Conservation (phyloP, 2,113 vertebrate genomes). For the Heterotis niloticus region DNA sequence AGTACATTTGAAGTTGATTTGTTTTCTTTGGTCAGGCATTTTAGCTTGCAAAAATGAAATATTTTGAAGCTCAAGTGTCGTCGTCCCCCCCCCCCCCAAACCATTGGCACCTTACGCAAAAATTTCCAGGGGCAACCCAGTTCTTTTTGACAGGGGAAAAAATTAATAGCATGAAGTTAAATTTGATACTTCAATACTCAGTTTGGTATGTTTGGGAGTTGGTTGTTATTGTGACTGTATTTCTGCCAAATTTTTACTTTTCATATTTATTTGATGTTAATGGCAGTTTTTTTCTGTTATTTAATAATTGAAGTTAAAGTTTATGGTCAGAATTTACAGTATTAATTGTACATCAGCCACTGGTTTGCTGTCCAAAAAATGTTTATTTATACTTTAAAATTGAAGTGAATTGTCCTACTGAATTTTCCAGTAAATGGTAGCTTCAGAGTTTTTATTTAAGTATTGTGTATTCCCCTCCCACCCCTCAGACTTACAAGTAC, state of each 20-base stretch:
- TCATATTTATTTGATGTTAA: not conserved
- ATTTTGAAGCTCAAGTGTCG: too few species aligned
- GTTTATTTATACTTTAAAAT: constrained; percentile 33
- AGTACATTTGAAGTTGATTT: too few species aligned
- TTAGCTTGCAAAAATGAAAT: too few species aligned
- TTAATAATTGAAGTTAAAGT: constrained; percentile 49
- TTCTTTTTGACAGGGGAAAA: too few species aligned
- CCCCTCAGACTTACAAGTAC: constrained; percentile 42
- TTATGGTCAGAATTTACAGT: constrained; percentile 57
- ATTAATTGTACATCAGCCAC: constrained; percentile 46
- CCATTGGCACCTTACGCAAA: too few species aligned
- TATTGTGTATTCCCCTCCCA: constrained; percentile 36
- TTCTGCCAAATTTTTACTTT: not conserved
- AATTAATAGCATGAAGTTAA: too few species aligned
- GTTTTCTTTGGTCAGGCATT: too few species aligned
- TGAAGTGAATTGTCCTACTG: constrained; percentile 50
- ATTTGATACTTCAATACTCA: not conserved
- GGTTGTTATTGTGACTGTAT: not conserved
- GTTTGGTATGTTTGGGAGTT: not conserved
- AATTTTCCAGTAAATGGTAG: constrained; percentile 55
- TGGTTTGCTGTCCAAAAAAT: constrained; percentile 11
- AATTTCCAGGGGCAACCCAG: too few species aligned
- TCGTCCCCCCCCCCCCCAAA: too few species aligned
- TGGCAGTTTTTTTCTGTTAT: not conserved
- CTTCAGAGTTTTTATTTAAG: constrained; percentile 60